Evolutionary conservation across 2,888 invertebrate species (phyloP).

Genomic region (Pharmacophagus antenor): DNA sequence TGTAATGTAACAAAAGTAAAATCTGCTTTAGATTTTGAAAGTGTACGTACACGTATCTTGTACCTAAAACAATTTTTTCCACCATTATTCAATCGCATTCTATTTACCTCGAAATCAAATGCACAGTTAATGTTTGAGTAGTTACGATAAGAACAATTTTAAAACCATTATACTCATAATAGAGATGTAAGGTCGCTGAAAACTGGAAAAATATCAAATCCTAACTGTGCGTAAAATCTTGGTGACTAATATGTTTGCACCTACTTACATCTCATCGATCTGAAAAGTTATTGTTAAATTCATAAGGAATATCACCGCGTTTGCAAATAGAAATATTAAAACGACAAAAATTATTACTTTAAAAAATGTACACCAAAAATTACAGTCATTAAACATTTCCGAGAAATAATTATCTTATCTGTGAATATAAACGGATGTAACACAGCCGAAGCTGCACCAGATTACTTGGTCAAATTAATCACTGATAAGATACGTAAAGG

Average conservation of each 20-base stretch:
- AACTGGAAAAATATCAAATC: neutral
- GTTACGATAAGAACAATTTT: neutral
- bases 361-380: constrained; percentile 23
- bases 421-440: constrained; percentile 62
- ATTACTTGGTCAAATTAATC: constrained; percentile 66
- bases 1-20: too few species aligned
- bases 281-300: neutral
- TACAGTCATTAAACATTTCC: constrained; percentile 24
- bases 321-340: neutral
- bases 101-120: too few species aligned
- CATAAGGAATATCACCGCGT: neutral
- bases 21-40: too few species aligned
- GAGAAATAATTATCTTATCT: constrained; percentile 64
- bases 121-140: neutral
- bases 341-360: neutral
- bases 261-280: neutral
- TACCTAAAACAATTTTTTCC: too few species aligned
- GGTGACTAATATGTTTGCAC: neutral
- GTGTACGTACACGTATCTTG: too few species aligned
- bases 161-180: too few species aligned
- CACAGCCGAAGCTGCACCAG: constrained; percentile 49
- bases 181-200: too few species aligned
- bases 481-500: constrained; percentile 47
- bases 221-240: neutral
- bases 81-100: too few species aligned